Conservation (phyloP, 2,888 invertebrate species). For the Pristionchus fissidentatus region DNA sequence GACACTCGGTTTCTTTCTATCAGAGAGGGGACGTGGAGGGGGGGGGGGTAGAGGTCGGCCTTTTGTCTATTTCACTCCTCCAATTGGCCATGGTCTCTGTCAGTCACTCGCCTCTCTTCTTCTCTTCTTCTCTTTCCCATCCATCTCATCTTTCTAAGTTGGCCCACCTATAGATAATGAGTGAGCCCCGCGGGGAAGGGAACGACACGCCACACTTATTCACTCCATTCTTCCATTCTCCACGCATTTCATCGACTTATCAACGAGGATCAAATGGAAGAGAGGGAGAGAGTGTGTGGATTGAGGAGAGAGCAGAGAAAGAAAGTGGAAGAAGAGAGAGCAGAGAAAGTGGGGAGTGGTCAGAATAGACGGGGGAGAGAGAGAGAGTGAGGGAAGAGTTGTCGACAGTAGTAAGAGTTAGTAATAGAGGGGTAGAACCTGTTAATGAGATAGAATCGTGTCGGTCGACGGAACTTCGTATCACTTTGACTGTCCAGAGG, state of each 20-base stretch:
- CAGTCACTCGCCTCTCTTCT: neutral
- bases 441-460: neutral
- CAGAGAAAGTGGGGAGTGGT: neutral
- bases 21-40: neutral
- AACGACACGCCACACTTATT: neutral
- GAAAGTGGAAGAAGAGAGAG: slow-evolving; percentile 6
- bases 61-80: slow-evolving; percentile 2
- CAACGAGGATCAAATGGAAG: slow-evolving; percentile 18
- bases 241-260: slow-evolving; percentile 24
- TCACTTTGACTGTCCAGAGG: neutral
- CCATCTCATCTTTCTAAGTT: slow-evolving; percentile 18
- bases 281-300: neutral
- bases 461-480: neutral
- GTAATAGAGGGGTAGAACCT: slow-evolving; percentile 19
- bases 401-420: slow-evolving; percentile 5
- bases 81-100: slow-evolving; percentile 20
- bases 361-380: neutral
- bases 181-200: slow-evolving; percentile 26
- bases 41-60: neutral
- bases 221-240: neutral
- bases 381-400: neutral
- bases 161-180: slow-evolving; percentile 4
- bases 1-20: neutral
- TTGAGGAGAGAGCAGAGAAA: neutral
- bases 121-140: neutral